Conservation (phyloP, 2,888 invertebrate genomes). For the Agrotis segetum region DNA sequence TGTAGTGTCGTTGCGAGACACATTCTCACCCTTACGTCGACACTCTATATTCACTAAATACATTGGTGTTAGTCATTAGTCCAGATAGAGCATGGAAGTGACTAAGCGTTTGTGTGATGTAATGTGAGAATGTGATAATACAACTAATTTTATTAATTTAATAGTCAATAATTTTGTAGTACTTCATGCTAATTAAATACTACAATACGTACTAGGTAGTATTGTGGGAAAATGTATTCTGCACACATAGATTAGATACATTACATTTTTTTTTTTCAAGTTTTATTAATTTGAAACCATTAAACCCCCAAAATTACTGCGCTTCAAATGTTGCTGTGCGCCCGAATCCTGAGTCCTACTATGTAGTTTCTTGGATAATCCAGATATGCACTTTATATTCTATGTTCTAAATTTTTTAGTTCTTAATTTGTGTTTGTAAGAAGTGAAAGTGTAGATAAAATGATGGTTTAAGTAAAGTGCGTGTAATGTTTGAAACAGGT, state of each 20-base stretch:
- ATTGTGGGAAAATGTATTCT: slow-evolving; percentile 84
- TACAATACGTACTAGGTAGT: slow-evolving; percentile 72
- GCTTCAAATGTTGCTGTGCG: slow-evolving; percentile 73
- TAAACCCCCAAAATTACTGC: slow-evolving; percentile 69
- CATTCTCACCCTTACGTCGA: slow-evolving; percentile 84
- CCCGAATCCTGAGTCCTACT: slow-evolving; percentile 65
- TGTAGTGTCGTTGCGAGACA: slow-evolving; percentile 79
- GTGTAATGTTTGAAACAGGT: slow-evolving; percentile 91
- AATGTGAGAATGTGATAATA: slow-evolving; percentile 83
- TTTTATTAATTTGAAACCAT: slow-evolving; percentile 67
- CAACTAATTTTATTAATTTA: slow-evolving; percentile 67
- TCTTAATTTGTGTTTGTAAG: slow-evolving; percentile 48
- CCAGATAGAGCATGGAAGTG: slow-evolving; percentile 61
- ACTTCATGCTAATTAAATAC: slow-evolving; percentile 68
- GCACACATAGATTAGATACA: slow-evolving; percentile 82
- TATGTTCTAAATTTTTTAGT: slow-evolving; percentile 46
- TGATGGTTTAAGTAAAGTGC: slow-evolving; percentile 46
- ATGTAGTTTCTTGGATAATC: slow-evolving; percentile 86
- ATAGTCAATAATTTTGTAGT: slow-evolving; percentile 71
- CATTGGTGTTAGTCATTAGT: slow-evolving; percentile 45
- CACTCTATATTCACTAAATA: slow-evolving; percentile 59
- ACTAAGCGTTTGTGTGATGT: slow-evolving; percentile 75
- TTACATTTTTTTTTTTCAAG: slow-evolving; percentile 66
- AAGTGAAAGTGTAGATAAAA: slow-evolving; percentile 23
- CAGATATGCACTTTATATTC: slow-evolving; percentile 84